Evolutionary conservation across 2,113 vertebrate species (phyloP).

Genomic region (Neomonachus schauinslandi): DNA sequence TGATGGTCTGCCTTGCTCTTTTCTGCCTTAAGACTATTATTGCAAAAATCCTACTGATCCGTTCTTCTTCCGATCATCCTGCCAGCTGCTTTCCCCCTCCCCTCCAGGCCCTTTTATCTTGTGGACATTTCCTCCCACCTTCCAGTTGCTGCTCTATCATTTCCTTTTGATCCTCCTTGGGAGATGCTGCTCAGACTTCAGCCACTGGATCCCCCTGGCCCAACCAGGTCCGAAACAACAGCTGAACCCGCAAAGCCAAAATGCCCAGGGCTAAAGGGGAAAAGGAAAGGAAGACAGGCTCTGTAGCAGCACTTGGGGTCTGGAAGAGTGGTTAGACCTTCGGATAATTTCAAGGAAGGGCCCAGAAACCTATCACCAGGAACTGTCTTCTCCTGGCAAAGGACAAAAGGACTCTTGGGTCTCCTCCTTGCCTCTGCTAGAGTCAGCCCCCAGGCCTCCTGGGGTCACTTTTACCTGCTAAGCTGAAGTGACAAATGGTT

Average conservation of each 20-base stretch:
- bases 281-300: neutral
- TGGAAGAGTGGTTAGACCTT: neutral
- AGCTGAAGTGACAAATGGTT: neutral
- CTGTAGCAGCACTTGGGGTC: neutral
- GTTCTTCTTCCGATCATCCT: neutral
- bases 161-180: neutral
- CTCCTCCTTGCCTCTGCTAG: neutral
- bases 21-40: neutral
- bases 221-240: neutral
- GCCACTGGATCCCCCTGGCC: neutral
- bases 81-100: no score
- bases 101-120: neutral
- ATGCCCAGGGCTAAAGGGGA: neutral
- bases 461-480: neutral
- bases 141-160: neutral
- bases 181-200: neutral
- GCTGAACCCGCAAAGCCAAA: neutral
- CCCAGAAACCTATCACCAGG: neutral
- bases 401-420: conserved; percentile 20
- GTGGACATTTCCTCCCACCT: neutral
- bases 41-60: neutral
- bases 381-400: neutral
- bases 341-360: neutral
- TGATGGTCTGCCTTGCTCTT: neutral
- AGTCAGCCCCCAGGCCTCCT: neutral